Evolutionary conservation across 2,113 vertebrate genomes (phyloP).

Genomic region (Ceyx cyanopectus): DNA sequence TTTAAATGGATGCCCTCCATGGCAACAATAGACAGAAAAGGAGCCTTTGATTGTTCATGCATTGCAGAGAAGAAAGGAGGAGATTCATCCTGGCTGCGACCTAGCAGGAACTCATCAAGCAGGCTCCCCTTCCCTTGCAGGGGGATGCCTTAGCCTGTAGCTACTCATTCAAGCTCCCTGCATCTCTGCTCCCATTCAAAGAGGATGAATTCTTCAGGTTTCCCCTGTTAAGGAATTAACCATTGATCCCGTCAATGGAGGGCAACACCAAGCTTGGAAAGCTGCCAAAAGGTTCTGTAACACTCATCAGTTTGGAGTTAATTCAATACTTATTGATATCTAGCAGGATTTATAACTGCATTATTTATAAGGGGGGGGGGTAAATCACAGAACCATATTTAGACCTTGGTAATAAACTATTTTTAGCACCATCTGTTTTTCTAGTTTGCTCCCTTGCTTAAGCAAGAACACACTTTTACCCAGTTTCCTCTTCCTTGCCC

Average conservation of each 20-base stretch:
- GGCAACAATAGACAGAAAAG: slow-evolving; percentile 79
- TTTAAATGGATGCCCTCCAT: slow-evolving; percentile 75
- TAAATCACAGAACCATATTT: slow-evolving; percentile 33
- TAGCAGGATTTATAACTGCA: slow-evolving; percentile 51
- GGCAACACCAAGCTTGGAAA: slow-evolving; percentile 53
- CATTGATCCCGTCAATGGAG: slow-evolving; percentile 65
- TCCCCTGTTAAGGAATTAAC: slow-evolving; percentile 62
- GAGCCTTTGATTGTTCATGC: slow-evolving; percentile 80
- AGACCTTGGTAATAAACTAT: slow-evolving; percentile 53
- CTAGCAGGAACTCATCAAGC: slow-evolving; percentile 72
- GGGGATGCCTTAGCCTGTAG: slow-evolving; percentile 55
- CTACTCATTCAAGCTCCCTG: slow-evolving; percentile 67
- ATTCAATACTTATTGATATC: slow-evolving; percentile 60
- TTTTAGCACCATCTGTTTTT: slow-evolving; percentile 73
- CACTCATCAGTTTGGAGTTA: slow-evolving; percentile 38
- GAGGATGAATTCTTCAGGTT: slow-evolving; percentile 71
- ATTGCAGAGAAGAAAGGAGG: slow-evolving; percentile 64
- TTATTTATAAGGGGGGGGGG: slow-evolving; percentile 32
- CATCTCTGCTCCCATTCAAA: slow-evolving; percentile 62
- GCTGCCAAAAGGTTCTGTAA: slow-evolving; percentile 51
- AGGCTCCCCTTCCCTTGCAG: slow-evolving; percentile 56
- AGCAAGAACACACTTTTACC: not conserved
- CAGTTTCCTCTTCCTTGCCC: not conserved
- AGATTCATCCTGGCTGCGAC: slow-evolving; percentile 69
- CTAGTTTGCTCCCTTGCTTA: slow-evolving; percentile 33